Base-by-base conservation (phyloP, 2,888 invertebrate species). In the Meghimatium bilineatum region DNA sequence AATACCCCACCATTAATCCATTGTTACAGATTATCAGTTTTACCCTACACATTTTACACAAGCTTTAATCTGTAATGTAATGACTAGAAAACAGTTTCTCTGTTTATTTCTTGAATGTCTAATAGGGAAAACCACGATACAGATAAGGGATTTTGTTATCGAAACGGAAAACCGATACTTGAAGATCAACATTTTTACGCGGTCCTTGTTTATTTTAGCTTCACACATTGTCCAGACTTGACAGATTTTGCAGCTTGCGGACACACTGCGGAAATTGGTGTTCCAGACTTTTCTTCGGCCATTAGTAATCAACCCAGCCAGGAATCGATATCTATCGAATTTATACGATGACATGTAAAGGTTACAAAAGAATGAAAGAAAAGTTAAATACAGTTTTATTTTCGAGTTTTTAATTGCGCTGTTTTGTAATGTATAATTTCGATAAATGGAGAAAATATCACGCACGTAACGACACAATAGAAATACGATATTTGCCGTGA, bases 241-340 rank as follows among this genome's bases (percentile, higher is more conserved):
- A 8, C 44, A 44, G 44, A 44, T 44, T 44, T 44, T 44, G 6
- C 44, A 44, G 44, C 44, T 12, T 44, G 44, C 5, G 44, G 26
- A 26, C 71, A 38, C 26, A 38, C 32, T 49, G 32, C 8, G 32
- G 52, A 74, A 74, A 74, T 52, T 52, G 23, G 17, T 74, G 20
- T 12, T 20, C 5, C 74, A 32, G 3, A 10, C 12, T 72, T 32
- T 23, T 20, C 34, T 74, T 52, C 32, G 17, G 20, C 52, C 32
- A 74, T 74, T 74, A 52, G 20, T 74, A 52, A 74, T 74, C 74
- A 52, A 52, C 52, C 74, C 32, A 52, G 49, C 32, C 2, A 29
- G 32, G 17, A n/a, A 52, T 74, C 74, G 74, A 74, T 74, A 52
- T 32, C 32, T 74, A 6, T 74, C 44, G n/a, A 49, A 26, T 12